A percentile compares a stretch with the other conserved stretches of the same genome.
Evolutionary conservation across 2,888 invertebrate genomes (phyloP).

Genomic region (Limenitis arthemis): DNA sequence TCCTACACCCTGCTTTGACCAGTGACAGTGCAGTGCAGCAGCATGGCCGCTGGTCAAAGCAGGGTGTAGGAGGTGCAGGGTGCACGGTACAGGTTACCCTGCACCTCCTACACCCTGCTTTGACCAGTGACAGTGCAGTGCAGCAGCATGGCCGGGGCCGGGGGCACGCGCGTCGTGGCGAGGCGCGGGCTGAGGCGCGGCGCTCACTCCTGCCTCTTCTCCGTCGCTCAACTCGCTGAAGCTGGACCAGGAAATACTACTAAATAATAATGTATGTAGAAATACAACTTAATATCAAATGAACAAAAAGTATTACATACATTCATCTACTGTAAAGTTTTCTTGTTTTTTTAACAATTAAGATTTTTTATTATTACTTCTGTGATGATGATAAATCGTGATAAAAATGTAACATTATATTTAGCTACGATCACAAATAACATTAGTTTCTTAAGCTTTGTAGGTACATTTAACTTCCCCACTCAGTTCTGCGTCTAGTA

Average conservation of each 20-base stretch:
- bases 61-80: neutral
- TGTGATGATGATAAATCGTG: neutral
- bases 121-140: neutral
- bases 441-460: too few relatives aligned
- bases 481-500: too few relatives aligned
- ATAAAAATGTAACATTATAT: too few relatives aligned
- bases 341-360: neutral
- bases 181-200: conserved; percentile 43
- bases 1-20: neutral
- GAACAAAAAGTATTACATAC: too few relatives aligned
- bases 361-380: neutral
- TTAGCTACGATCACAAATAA: too few relatives aligned
- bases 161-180: conserved; percentile 31
- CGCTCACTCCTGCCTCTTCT: conserved; percentile 35
- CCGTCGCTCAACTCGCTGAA: conserved; percentile 32
- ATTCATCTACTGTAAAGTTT: too few relatives aligned
- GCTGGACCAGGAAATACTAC: too few relatives aligned
- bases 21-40: neutral
- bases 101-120: neutral
- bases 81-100: conserved; percentile 9
- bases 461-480: too few relatives aligned
- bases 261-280: too few relatives aligned
- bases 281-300: too few relatives aligned
- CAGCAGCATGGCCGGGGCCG: conserved; percentile 2
- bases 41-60: neutral